Conservation (phyloP, 1,140 invertebrate species). For the Lepidurus arcticus region DNA sequence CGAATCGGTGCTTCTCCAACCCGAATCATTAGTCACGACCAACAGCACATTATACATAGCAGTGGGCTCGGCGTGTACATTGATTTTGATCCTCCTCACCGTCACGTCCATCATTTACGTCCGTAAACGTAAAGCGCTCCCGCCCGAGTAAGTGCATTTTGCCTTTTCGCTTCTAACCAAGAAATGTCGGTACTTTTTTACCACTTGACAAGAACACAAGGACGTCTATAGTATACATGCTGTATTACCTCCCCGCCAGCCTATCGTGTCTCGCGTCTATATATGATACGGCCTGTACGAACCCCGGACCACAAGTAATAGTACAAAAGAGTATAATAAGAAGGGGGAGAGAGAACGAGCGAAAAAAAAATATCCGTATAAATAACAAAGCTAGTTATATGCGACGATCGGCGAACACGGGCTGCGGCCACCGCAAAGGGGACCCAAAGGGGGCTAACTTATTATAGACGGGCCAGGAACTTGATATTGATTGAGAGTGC, state of each 20-base stretch:
- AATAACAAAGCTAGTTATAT: constrained; percentile 16
- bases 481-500: constrained; percentile 1
- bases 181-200: neutral
- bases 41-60: constrained; percentile 26
- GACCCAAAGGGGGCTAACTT: neutral
- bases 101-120: constrained; percentile 28
- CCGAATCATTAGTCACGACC: constrained; percentile 26
- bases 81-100: constrained; percentile 27
- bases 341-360: neutral
- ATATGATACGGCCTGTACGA: neutral
- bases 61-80: constrained; percentile 21
- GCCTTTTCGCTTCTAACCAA: neutral
- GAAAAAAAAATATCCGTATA: neutral
- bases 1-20: constrained; percentile 23
- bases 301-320: neutral
- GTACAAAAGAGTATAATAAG: neutral
- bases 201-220: neutral
- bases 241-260: neutral
- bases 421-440: neutral
- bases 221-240: too few relatives aligned
- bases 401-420: constrained; percentile 7
- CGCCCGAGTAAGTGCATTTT: constrained; percentile 22
- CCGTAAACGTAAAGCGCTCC: constrained; percentile 25
- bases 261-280: neutral
- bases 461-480: constrained; percentile 1